phyloP scores from a whole-genome alignment of 2,888 invertebrate species.

The Aphidius colemani region DNA sequence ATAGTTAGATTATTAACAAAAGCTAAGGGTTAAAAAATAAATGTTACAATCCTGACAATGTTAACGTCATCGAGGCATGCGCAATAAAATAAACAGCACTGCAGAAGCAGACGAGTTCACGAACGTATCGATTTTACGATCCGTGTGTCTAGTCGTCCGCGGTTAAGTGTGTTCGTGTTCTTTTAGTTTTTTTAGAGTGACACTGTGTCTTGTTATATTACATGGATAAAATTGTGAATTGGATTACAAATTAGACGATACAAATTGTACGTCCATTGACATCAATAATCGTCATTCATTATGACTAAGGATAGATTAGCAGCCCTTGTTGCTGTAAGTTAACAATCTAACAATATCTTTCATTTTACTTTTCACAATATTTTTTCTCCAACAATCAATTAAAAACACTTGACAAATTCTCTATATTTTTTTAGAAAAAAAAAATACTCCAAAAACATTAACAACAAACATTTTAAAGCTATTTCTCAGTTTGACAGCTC shows the following conservation, averaged over 20 bases:
- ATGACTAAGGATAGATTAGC: slow-evolving; percentile 98
- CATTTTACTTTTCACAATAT: slow-evolving; percentile 8
- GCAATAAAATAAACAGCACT: slow-evolving; percentile 64
- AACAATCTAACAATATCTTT: slow-evolving; percentile 30
- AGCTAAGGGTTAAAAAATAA: not conserved
- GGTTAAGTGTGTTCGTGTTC: slow-evolving; percentile 59
- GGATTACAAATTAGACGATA: slow-evolving; percentile 62
- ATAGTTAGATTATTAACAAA: too few relatives aligned
- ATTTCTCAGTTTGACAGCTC: too few relatives aligned
- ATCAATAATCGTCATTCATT: slow-evolving; percentile 45
- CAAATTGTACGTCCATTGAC: slow-evolving; percentile 51
- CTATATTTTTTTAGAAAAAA: too few relatives aligned
- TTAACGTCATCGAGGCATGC: slow-evolving; percentile 63
- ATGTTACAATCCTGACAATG: slow-evolving; percentile 31
- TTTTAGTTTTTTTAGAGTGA: slow-evolving; percentile 64
- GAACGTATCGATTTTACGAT: slow-evolving; percentile 82
- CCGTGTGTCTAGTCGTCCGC: slow-evolving; percentile 58
- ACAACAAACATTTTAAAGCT: too few relatives aligned
- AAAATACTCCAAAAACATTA: too few relatives aligned
- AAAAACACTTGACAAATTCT: too few relatives aligned
- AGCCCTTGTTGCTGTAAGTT: slow-evolving; percentile 90
- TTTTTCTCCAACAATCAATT: too few relatives aligned
- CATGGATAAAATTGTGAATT: slow-evolving; percentile 79
- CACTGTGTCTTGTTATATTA: slow-evolving; percentile 69
- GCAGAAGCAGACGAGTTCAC: slow-evolving; percentile 69